These are phyloP conservation scores for Dissostichus mawsoni DNA, from an alignment of 2,113 vertebrate species.

Conservation along the genomic window DNA sequence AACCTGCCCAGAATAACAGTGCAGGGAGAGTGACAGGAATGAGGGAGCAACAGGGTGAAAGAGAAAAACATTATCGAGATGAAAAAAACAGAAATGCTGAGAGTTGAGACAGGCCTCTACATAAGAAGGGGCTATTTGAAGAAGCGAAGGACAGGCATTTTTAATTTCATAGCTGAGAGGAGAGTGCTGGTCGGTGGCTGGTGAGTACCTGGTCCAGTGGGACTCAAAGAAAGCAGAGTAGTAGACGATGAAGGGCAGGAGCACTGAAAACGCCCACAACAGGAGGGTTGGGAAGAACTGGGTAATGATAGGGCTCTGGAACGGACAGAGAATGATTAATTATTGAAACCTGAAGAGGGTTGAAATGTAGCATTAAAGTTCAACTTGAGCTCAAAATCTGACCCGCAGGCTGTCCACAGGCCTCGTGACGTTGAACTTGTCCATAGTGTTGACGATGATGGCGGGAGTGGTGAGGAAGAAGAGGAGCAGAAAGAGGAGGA, in stretches of 20 bases:
- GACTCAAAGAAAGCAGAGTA: constrained; percentile 94
- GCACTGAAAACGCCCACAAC: constrained; percentile 95
- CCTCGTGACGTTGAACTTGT: constrained; percentile 96
- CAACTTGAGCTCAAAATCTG: constrained; percentile 19
- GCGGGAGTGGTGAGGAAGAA: constrained; percentile 98
- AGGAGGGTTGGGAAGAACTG: constrained; percentile 96
- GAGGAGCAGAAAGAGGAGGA: constrained; percentile 94
- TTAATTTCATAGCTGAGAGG: constrained; percentile 45
- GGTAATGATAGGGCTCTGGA: constrained; percentile 93
- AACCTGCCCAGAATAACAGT: constrained; percentile 82
- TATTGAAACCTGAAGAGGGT: constrained; percentile 1
- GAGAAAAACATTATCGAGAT: constrained; percentile 38
- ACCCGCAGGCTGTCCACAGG: constrained; percentile 94
- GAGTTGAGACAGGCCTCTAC: constrained; percentile 24
- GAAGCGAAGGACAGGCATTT: constrained; percentile 36
- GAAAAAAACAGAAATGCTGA: constrained; percentile 11
- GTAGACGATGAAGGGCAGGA: constrained; percentile 95
- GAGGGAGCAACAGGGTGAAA: constrained; percentile 54
- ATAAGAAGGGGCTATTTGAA: constrained; percentile 35
- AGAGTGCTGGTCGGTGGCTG: not conserved
- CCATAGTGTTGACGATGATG: constrained; percentile 98
- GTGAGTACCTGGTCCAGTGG: constrained; percentile 95
- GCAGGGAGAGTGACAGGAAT: constrained; percentile 62
- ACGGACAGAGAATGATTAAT: constrained; percentile 37
- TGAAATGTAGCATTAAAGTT: not conserved